These are phyloP conservation scores for Chionodraco myersi DNA, from an alignment of 2,113 vertebrate species.

Conservation along the genomic window DNA sequence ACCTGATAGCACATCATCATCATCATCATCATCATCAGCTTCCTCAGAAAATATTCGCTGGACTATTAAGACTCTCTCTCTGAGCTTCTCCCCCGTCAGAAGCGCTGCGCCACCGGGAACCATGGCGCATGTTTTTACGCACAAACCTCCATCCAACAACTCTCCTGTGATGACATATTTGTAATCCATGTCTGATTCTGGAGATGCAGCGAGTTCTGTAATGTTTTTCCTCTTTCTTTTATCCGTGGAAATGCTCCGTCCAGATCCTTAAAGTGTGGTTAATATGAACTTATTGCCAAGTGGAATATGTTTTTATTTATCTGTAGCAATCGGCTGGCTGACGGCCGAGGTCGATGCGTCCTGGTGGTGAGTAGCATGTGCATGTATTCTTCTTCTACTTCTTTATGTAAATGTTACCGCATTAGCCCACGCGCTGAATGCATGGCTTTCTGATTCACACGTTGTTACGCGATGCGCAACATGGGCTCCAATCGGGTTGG, in stretches of 20 bases:
- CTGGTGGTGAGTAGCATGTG: slow-evolving; percentile 90
- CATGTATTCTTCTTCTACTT: background rate
- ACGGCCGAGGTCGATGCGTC: slow-evolving; percentile 89
- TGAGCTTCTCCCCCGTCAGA: background rate
- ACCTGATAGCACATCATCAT: slow-evolving; percentile 78
- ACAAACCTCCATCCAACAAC: background rate
- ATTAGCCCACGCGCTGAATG: background rate
- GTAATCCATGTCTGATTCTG: slow-evolving; percentile 4
- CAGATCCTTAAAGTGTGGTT: slow-evolving; percentile 74
- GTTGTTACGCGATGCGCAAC: no score
- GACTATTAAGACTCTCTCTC: slow-evolving; percentile 48
- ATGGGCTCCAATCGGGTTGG: no score
- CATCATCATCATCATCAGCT: slow-evolving; percentile 65
- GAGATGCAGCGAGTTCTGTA: background rate
- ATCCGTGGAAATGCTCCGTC: slow-evolving; percentile 66
- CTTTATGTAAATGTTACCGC: background rate
- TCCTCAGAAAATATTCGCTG: slow-evolving; percentile 41
- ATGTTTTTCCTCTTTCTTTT: slow-evolving; percentile 18
- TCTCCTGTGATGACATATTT: background rate
- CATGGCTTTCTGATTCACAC: background rate
- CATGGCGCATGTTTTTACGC: slow-evolving; percentile 51
- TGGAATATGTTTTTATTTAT: slow-evolving; percentile 90
- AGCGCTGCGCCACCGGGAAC: slow-evolving; percentile 12
- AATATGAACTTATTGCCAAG: slow-evolving; percentile 92
- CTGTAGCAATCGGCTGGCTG: slow-evolving; percentile 87